Conservation (phyloP, 2,888 invertebrate genomes). For the Tachystola acroxantha region DNA sequence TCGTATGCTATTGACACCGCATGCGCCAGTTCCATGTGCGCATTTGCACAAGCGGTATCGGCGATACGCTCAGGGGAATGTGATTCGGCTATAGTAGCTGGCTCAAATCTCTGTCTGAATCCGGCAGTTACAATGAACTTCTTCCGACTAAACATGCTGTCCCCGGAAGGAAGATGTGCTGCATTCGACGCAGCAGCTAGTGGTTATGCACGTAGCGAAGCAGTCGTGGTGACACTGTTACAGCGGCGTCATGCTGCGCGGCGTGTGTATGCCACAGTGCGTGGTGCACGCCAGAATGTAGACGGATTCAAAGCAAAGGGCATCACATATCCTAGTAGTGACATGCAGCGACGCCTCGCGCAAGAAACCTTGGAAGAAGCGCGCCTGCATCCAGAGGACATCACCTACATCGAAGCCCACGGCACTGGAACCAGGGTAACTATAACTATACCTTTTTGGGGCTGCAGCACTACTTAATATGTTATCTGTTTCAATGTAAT, state of each 20-base stretch:
- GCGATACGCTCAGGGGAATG: conserved; percentile 94
- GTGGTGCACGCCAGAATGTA: conserved; percentile 94
- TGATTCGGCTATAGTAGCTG: conserved; percentile 97
- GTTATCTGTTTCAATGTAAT: no score
- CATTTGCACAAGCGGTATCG: conserved; percentile 89
- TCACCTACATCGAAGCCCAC: conserved; percentile 97
- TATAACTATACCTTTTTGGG: no score
- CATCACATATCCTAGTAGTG: conserved; percentile 90
- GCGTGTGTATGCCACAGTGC: conserved; percentile 90
- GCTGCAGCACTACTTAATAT: no score
- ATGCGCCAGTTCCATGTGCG: conserved; percentile 96
- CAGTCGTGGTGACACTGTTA: conserved; percentile 87
- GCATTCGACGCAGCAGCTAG: conserved; percentile 95
- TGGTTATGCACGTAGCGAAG: conserved; percentile 96
- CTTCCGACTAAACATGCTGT: conserved; percentile 95
- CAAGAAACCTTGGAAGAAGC: conserved; percentile 92
- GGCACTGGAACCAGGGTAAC: conserved; percentile 96
- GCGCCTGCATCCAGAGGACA: conserved; percentile 88
- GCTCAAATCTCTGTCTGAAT: conserved; percentile 92
- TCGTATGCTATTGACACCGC: conserved; percentile 98
- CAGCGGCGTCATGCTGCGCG: conserved; percentile 88
- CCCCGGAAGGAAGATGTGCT: conserved; percentile 94
- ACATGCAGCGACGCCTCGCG: conserved; percentile 89
- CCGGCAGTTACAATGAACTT: conserved; percentile 96
- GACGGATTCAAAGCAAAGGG: conserved; percentile 96